A percentile compares a stretch with the other conserved stretches of the same genome.
phyloP scores from a whole-genome alignment of 2,797 vertebrate genomes.

The Molossus alvarezi region DNA sequence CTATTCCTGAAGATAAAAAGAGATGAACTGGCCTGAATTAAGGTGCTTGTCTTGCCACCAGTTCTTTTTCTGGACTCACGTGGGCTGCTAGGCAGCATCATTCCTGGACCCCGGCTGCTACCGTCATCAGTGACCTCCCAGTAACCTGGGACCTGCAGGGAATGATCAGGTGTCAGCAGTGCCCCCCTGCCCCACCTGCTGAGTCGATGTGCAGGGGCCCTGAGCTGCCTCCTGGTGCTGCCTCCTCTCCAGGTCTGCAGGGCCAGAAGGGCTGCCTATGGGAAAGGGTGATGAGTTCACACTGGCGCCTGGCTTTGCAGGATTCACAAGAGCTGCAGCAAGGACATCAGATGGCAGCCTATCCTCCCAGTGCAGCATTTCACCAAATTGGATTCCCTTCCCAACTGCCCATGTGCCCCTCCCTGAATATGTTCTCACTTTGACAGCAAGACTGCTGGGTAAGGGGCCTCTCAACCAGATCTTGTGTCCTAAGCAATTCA shows the following conservation, averaged over 20 bases:
- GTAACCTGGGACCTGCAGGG: neutral
- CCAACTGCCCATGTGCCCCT: neutral
- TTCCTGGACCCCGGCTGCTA: neutral
- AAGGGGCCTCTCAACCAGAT: neutral
- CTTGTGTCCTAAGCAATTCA: slow-evolving; percentile 13
- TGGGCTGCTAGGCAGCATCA: neutral
- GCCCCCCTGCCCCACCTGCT: neutral
- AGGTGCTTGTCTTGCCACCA: too few relatives aligned
- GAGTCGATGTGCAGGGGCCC: neutral
- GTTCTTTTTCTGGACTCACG: neutral
- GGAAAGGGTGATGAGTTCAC: neutral
- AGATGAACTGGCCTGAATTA: neutral
- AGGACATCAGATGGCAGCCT: neutral
- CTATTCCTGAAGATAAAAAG: neutral
- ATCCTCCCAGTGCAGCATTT: neutral
- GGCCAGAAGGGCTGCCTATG: rapidly evolving
- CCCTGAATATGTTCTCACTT: neutral
- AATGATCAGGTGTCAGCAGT: neutral
- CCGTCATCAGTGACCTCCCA: neutral
- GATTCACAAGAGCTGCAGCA: neutral
- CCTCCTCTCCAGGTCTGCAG: rapidly evolving
- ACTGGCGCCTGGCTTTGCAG: neutral
- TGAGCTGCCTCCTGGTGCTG: neutral
- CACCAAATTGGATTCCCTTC: neutral
- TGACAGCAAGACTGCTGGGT: neutral